Percentiles rank a stretch among this genome's conserved stretches.
Conservation (phyloP, 37 sponge, comb jelly and placozoan genomes). For the Hormiphora californensis region DNA sequence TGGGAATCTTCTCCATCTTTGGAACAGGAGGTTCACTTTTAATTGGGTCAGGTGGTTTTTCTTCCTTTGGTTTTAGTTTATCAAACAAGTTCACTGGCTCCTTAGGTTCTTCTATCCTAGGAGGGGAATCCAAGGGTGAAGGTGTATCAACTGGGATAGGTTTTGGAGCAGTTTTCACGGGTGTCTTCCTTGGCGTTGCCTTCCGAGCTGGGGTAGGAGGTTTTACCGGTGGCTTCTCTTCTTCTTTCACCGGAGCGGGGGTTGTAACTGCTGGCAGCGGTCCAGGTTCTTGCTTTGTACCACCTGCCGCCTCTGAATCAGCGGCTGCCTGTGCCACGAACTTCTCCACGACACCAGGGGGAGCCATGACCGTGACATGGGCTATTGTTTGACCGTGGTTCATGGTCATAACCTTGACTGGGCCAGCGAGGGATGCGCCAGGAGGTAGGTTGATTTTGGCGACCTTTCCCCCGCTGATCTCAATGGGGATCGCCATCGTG, state of each 20-base stretch:
- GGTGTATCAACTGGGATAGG: neutral
- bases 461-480: constrained; percentile 40
- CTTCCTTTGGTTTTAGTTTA: neutral
- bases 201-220: neutral
- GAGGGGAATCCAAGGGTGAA: neutral
- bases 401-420: constrained; percentile 36
- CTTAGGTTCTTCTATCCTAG: neutral
- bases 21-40: neutral
- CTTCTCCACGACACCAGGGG: constrained; percentile 35
- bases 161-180: neutral
- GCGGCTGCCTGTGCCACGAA: constrained; percentile 48
- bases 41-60: neutral
- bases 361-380: constrained; percentile 48
- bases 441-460: constrained; percentile 39
- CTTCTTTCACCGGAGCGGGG: neutral
- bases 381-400: constrained; percentile 21
- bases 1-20: neutral
- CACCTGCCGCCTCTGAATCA: constrained; percentile 1
- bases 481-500: constrained; percentile 48
- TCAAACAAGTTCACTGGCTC: neutral
- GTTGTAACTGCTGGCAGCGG: neutral
- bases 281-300: neutral
- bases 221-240: too few relatives aligned
- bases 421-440: constrained; percentile 41
- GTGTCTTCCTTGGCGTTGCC: neutral